Evolutionary conservation across 2,888 invertebrate species (phyloP), one percentile per base, ranked within the genome.

Genomic region (Eupeodes latifasciatus): DNA sequence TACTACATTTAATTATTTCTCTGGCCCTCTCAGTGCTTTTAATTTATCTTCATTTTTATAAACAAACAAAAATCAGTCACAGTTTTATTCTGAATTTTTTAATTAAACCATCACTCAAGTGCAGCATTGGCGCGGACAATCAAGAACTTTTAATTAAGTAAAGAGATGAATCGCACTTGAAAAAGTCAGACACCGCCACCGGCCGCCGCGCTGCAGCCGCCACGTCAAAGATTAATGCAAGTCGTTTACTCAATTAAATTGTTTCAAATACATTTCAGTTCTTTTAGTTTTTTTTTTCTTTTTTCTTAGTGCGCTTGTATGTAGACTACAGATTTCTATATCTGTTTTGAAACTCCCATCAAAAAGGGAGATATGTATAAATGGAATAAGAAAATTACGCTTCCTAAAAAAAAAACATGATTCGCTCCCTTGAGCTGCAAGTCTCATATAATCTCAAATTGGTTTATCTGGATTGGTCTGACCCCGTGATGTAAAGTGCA

Each of bases 141-240:
- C 66, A 66, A 87, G 72, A 61, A 66, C 79, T 72, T 87, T 80
- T 83, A 87, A 87, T 82, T 83, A 76, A 79, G 74, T 79, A 83
- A 83, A 79, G 72, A 83, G 64, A 83, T 82, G 86, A 81, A 81
- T 81, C 78, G 85, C 69, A 86, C 86, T 86, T 86, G 82, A 82
- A 82, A 75, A 75, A 47, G 79, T 72, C 82, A 69, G 75, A 53
- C 79, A n/a, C 14, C 44, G 53, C 27, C n/a, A n/a, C n/a, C 62
- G 75, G 53, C 27, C 62, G 75, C 72, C 72, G 53, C 67, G 59
- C 57, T 44, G 72, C 69, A 59, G 44, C 71, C 51, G 49, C 71
- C 53, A 19, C 64, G 62, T 76, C 64, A 79, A 75, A 80, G 83
- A 83, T 87, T 83, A 82, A 71, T 76, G 83, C 75, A 83, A 80